Conservation (phyloP, 2,113 vertebrate species). For the Ctenomys sociabilis region DNA sequence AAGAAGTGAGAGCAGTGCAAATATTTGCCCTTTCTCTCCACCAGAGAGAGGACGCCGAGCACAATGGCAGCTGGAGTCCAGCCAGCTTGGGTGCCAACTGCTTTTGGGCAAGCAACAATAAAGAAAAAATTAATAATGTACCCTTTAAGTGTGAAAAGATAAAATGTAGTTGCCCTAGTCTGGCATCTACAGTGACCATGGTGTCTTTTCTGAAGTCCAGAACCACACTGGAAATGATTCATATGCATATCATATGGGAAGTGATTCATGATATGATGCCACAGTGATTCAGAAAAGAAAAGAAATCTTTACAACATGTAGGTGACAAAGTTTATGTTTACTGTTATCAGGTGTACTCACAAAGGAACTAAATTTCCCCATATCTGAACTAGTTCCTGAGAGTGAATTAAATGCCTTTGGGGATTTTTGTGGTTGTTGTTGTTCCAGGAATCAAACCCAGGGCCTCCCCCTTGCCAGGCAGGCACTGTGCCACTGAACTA, state of each 20-base stretch:
- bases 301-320: constrained; percentile 3
- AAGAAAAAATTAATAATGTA: not conserved
- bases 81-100: not conserved
- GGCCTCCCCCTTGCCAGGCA: too few relatives aligned
- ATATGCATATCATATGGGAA: not conserved
- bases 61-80: not conserved
- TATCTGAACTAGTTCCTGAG: constrained; percentile 59
- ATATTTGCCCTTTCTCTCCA: not conserved
- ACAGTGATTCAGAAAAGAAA: constrained; percentile 63
- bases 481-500: too few relatives aligned
- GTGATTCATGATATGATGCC: constrained; percentile 61
- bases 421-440: too few relatives aligned
- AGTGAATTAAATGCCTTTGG: not conserved
- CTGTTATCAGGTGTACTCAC: constrained; percentile 1
- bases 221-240: constrained; percentile 54
- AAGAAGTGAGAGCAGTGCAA: not conserved
- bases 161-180: not conserved
- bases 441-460: too few relatives aligned
- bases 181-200: not conserved
- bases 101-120: not conserved
- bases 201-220: not conserved
- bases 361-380: constrained; percentile 33
- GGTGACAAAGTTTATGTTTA: constrained; percentile 41
- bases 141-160: not conserved
- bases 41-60: not conserved